Evolutionary conservation across 1,140 invertebrate species (phyloP), one percentile per base, ranked within the genome.

Genomic region (Calephelis virginiensis): DNA sequence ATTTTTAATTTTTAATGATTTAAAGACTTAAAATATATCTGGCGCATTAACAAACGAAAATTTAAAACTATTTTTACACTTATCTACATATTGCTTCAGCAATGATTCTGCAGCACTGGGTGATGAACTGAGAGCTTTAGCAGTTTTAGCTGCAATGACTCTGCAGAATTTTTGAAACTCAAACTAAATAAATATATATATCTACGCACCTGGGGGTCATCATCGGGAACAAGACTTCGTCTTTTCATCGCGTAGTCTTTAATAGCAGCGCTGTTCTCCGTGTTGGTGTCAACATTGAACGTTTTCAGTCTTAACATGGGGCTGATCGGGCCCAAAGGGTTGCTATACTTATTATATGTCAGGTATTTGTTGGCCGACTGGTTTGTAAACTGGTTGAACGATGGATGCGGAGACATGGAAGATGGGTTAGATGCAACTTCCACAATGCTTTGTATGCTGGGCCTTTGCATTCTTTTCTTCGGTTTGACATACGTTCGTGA

Each of bases 401-500:
- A 77, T 10, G 69, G 66, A 64, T 75, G 71, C 0, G 79, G 81
- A 0, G 80, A 81, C 49, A 85, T 78, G 0, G 83, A 83, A 5
- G 80, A 70, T 37, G 79, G 80, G 56, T 81, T 90, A 11, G 81
- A 84, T 0, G 76, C 14, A 0, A 83, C 81, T 38, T 90, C 89
- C 2, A 91, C 79, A 43, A 92, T 85, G 48, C 78, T 86, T 12
- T 91, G 87, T 43, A 92, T 85, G 65, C 84, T 88, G 3, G 91
- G 91, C 12, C 91, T 77, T 48, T 83, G 81, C 14, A 74, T 67
- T 38, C 87, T 76, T 66, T 86, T 88, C 67, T 92, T 92, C 11
- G 90, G 90, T 47, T 77, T 83, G 49, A 91, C 90, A 75, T 84
- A 92, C 0, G 91, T 92, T 61, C 91, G 74, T 0, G 91, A 92